Base-by-base conservation (phyloP, 2,113 vertebrate genomes). In the Cephalophus harveyi region DNA sequence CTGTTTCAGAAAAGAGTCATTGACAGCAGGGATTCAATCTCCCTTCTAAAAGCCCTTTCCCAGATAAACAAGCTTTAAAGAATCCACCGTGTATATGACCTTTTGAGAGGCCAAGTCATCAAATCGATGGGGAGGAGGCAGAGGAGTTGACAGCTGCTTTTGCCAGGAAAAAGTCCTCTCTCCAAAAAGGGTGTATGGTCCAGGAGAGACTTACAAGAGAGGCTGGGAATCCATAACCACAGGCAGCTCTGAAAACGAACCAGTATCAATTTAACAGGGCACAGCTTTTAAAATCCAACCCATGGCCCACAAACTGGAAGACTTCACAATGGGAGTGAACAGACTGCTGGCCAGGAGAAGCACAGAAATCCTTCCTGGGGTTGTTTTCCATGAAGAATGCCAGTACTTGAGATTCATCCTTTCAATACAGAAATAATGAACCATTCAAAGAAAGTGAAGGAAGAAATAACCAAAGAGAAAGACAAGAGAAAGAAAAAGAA, bases 41-140 rank as follows among this genome's bases (percentile, higher is more conserved):
- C 55, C 64, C 50, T 27, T 90, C 92, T 95, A 74, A 87, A 87
- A 98, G 87, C 28, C 87, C 74, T 96, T 94, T 87, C 52, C 95
- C 52, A 94, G 95, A 93, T 93, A 97, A 97, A 97, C 23, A 84
- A 89, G 92, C 82, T 95, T 93, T 95, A 96, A 94, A 95, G 71
- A 97, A 78, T 91, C 95, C 86, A 96, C 83, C 28, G 52, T 60
- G 67, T 71, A 33, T 33, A 81, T 0, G 36, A 91, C 87, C 85
- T 87, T 92, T 93, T 36, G 21, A 94, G 86, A 96, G 71, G 81
- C 50, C 40, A 82, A 96, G 55, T 96, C 97, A 89, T 82, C 82
- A 43, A 87, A 91, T 74, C 87, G 62, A 40, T 46, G 7, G 87
- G 55, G 59, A 82, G 62, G 19, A 71, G 55, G 40, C 57, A 10